Conservation (phyloP, 30 jellyfish, hydroid and myxozoan species). For the Cassiopea andromeda region DNA sequence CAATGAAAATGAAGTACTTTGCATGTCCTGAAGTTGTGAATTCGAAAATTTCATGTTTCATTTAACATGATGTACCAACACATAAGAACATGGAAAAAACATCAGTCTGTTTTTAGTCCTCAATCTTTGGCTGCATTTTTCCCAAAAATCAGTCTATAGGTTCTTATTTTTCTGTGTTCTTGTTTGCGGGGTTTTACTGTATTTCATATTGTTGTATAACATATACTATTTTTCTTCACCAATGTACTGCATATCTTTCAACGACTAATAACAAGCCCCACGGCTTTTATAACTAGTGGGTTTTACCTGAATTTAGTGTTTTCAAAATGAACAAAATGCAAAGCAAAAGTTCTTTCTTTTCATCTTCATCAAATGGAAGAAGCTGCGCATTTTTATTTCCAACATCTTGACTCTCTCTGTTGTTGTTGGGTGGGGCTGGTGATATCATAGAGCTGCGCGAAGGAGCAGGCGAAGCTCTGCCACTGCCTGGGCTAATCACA, state of each 20-base stretch:
- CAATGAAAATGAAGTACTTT: too few relatives aligned
- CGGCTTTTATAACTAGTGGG: neutral
- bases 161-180: too few relatives aligned
- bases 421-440: conserved; percentile 10
- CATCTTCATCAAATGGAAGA: conserved; percentile 97
- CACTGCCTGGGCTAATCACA: conserved; percentile 50
- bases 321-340: conserved; percentile 84
- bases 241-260: neutral
- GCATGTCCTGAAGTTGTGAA: too few relatives aligned
- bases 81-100: too few relatives aligned
- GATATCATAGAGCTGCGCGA: conserved; percentile 63
- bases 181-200: too few relatives aligned
- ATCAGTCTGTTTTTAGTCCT: too few relatives aligned
- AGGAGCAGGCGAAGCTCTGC: conserved; percentile 78
- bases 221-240: too few relatives aligned
- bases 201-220: neutral
- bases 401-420: conserved; percentile 46
- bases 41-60: too few relatives aligned
- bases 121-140: too few relatives aligned
- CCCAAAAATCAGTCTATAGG: too few relatives aligned
- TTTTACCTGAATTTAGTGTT: conserved; percentile 83
- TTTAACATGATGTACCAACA: too few relatives aligned
- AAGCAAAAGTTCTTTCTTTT: conserved; percentile 76
- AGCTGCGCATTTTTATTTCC: conserved; percentile 60
- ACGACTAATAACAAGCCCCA: neutral